Base-by-base conservation (phyloP, 1,140 invertebrate species). In the Hyles euphorbiae region DNA sequence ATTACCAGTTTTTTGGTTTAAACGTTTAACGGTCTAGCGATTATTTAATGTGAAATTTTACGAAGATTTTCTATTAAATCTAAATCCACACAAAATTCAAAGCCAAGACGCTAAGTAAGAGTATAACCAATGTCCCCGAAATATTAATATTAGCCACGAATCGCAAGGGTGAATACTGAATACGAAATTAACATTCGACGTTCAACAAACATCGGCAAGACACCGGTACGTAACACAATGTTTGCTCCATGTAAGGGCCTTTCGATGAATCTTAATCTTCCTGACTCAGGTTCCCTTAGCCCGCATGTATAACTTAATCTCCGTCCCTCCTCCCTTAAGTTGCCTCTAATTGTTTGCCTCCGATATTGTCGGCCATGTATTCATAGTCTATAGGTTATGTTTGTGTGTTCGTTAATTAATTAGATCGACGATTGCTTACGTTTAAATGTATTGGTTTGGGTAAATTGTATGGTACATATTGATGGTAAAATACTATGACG, bases 241-340 rank as follows among this genome's bases (percentile, higher is more conserved):
- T 87, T 87, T 87, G 84, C 59, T 74, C 72, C 76, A 75, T 86
- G 84, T 87, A 83, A 87, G 81, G 83, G 83, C 74, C 83, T 86
- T 78, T 72, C 78, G 77, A 84, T 83, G 85, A 86, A 84, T 86
- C 80, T 88, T 88, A 88, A 88, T 88, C 85, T 88, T 81, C 76
- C 81, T 82, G 81, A 87, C 60, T 87, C 84, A 87, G 84, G 80
- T 83, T 84, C 82, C 81, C 81, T 80, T 83, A 83, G 75, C 84
- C 84, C 83, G 84, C 77, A 86, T 86, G 76, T 85, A 83, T 87
- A 87, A 87, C 84, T 87, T 86, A 87, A 87, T 87, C 80, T 81
- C 69, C 72, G 61, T 72, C 79, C 67, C 53, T 69, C 65, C 64
- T 68, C 81, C 78, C 69, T 34, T 80, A 82, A 78, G 70, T 81